Base-by-base conservation (phyloP, 2,113 vertebrate species). In the Gulo gulo region DNA sequence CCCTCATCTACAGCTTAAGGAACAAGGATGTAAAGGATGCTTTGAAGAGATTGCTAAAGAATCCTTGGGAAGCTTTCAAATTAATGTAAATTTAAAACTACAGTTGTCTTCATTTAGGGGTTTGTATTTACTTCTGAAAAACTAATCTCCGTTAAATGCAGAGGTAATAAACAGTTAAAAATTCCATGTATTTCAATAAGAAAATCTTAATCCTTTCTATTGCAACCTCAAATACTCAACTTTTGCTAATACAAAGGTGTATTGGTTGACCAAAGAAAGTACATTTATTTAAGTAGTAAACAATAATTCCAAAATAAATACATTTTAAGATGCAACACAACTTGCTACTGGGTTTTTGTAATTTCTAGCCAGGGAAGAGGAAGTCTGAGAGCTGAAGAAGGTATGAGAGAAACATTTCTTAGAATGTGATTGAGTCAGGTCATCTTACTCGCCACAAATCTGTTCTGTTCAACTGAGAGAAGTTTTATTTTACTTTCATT, bases 1-100 rank as follows among this genome's bases (percentile, higher is more conserved):
- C 97, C 26, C 31, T 98, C 7, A 98, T 98, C 42, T 98, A 98
- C 12, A 97, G 97, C 63, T 82, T 98, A 3, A 97, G 96, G 73
- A 98, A 98, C 42, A 98, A 95, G 2, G 97, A 98, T 0, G 85
- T 97, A 23, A 98, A 97, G 57, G 34, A 59, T 4, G 88, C 98
- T 2, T 16, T 96, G 2, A 95, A 65, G 52, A 97, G 88, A 61
- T 76, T 97, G 23, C 26, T 98, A 2, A 23, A 45, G 12, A 89
- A 86, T 0, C 65, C 84, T 11, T 20, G 69, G 9, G 47, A 47
- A 12, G 8, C 16, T 0, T 23, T 87, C 9, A 94, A 61, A 67
- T 14, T 7, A 23, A 39, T 12, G 5, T 36, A 23, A 89, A 76
- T 83, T 63, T 69, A 79, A 63, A 90, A 31, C 4, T 1, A 2